A percentile compares a stretch with the other conserved stretches of the same genome.
phyloP scores from a whole-genome alignment of 2,797 vertebrate genomes.

The Rallus crepitans region DNA sequence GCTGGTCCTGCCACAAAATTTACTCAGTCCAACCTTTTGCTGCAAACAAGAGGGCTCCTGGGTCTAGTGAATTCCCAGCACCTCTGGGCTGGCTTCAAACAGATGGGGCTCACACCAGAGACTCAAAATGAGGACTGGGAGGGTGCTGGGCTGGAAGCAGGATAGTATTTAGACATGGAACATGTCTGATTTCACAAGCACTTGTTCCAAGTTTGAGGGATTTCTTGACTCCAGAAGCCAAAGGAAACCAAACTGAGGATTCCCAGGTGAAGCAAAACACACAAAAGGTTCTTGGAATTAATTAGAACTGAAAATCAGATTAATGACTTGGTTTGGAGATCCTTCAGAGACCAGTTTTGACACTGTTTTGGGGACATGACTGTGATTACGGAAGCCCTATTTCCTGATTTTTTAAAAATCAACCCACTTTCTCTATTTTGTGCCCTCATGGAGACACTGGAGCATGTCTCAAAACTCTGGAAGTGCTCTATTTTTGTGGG shows the following conservation, averaged over 20 bases:
- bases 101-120: rapidly evolving
- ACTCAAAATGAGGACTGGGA: neutral
- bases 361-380: neutral
- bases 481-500: neutral
- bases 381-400: neutral
- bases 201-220: neutral
- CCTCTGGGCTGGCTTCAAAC: neutral
- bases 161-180: neutral
- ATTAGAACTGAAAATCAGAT: constrained; percentile 52
- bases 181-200: neutral
- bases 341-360: constrained; percentile 29
- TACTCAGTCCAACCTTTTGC: neutral
- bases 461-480: neutral
- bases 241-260: neutral
- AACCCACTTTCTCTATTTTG: neutral
- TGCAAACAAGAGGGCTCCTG: neutral
- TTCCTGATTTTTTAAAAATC: neutral
- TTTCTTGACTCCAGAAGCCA: neutral
- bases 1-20: neutral
- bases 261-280: constrained; percentile 9
- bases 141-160: neutral
- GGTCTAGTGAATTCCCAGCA: neutral
- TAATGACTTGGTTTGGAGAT: constrained; percentile 29
- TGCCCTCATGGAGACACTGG: neutral
- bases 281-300: constrained; percentile 44